A percentile compares a stretch with the other conserved stretches of the same genome.
Conservation (phyloP, 2,113 vertebrate genomes). For the Gymnogyps californianus region DNA sequence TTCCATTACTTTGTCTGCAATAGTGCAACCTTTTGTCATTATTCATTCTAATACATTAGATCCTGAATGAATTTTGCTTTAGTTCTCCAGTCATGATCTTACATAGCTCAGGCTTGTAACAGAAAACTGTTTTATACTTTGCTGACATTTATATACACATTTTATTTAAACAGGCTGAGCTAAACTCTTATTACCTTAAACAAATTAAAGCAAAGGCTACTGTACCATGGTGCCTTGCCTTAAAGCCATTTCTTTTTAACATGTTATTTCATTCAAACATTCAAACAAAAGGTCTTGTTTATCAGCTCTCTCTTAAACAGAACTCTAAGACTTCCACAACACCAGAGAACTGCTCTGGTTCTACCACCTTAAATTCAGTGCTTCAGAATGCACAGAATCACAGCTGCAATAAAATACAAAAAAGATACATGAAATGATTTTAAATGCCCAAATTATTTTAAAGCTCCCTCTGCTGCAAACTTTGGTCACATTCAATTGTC, state of each 20-base stretch:
- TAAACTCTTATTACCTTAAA: background rate
- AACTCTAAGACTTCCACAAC: background rate
- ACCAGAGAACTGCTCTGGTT: background rate
- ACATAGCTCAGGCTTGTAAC: background rate
- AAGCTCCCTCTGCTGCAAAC: background rate
- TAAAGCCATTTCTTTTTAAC: background rate
- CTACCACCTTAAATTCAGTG: background rate
- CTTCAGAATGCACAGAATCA: background rate
- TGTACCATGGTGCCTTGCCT: background rate
- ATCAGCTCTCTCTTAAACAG: background rate
- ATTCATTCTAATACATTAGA: background rate
- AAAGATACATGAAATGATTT: rapidly evolving
- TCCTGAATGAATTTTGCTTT: background rate
- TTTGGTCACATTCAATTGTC: rapidly evolving
- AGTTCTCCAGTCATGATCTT: background rate
- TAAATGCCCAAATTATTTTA: rapidly evolving
- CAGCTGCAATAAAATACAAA: background rate
- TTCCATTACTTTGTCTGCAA: background rate
- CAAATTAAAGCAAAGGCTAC: background rate
- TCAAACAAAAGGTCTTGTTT: background rate
- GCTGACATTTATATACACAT: background rate
- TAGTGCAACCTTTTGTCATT: rapidly evolving
- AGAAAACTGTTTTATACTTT: background rate
- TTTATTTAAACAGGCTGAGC: background rate
- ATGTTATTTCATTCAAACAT: rapidly evolving